phyloP scores from a whole-genome alignment of 2,797 vertebrate genomes.

The Silurus lanzhouensis region DNA sequence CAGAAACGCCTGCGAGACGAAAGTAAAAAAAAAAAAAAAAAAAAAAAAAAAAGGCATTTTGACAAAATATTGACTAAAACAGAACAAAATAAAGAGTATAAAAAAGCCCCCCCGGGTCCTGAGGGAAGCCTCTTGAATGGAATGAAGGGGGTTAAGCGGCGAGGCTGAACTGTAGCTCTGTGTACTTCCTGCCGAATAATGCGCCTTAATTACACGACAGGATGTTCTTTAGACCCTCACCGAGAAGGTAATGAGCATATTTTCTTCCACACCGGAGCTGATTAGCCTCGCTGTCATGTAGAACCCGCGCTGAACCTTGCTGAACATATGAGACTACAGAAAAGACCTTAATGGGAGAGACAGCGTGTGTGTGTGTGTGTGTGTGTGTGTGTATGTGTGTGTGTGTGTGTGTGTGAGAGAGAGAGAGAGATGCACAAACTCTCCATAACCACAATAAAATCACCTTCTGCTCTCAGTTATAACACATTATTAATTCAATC shows the following conservation, averaged over 20 bases:
- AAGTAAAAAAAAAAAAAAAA: slow-evolving; percentile 48
- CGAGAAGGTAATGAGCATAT: slow-evolving; percentile 49
- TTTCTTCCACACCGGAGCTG: slow-evolving; percentile 31
- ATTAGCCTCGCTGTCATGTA: slow-evolving; percentile 49
- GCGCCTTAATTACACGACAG: slow-evolving; percentile 74
- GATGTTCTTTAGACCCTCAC: slow-evolving; percentile 71
- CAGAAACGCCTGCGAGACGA: background rate
- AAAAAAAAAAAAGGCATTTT: slow-evolving; percentile 65
- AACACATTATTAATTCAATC: slow-evolving; percentile 10
- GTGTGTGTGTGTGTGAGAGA: too few relatives aligned
- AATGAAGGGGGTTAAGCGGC: slow-evolving; percentile 73
- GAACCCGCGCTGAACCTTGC: slow-evolving; percentile 32
- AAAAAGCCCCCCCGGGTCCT: background rate
- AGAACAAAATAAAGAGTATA: background rate
- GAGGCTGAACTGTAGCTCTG: slow-evolving; percentile 74
- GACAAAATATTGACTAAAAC: slow-evolving; percentile 78
- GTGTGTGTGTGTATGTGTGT: background rate
- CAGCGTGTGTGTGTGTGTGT: slow-evolving; percentile 20
- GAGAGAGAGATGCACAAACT: background rate
- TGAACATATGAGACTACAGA: slow-evolving; percentile 38
- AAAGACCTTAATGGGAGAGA: slow-evolving; percentile 46
- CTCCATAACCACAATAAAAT: slow-evolving; percentile 8
- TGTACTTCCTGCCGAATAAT: slow-evolving; percentile 72
- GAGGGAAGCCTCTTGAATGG: slow-evolving; percentile 67
- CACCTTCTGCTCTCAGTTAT: background rate